phyloP scores from a whole-genome alignment of 2,113 vertebrate species.

The Otocyon megalotis region DNA sequence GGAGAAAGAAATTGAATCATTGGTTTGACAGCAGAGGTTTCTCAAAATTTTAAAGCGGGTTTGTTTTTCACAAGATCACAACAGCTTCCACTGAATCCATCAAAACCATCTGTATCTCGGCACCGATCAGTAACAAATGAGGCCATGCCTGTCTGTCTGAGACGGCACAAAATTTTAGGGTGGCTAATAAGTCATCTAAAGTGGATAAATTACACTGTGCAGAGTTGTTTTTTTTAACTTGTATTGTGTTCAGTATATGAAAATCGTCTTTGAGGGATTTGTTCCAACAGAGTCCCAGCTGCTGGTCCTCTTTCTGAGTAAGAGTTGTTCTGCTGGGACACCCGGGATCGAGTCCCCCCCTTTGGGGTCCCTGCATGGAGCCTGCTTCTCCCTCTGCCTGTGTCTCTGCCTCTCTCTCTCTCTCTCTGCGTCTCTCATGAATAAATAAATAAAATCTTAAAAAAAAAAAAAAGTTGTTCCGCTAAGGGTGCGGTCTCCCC shows the following conservation, averaged over 20 bases:
- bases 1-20: not conserved
- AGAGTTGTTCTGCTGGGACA: not conserved
- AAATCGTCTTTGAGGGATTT: not conserved
- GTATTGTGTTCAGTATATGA: not conserved
- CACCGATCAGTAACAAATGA: not conserved
- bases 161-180: not conserved
- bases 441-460: too few relatives aligned
- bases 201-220: not conserved
- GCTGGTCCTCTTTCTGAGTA: not conserved
- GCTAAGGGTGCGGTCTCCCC: rapidly evolving
- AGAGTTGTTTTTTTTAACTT: not conserved
- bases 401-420: too few relatives aligned
- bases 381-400: too few relatives aligned
- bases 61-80: not conserved
- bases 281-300: not conserved
- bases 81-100: not conserved
- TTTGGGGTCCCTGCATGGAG: too few relatives aligned
- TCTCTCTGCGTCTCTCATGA: too few relatives aligned
- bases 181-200: not conserved
- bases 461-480: not conserved
- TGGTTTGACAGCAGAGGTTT: not conserved
- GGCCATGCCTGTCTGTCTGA: not conserved
- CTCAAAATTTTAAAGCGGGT: not conserved
- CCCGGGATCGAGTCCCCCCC: too few relatives aligned
- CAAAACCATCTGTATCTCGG: not conserved